Conservation (phyloP, 2,797 vertebrate species). For the Eupleurogrammus muticus region DNA sequence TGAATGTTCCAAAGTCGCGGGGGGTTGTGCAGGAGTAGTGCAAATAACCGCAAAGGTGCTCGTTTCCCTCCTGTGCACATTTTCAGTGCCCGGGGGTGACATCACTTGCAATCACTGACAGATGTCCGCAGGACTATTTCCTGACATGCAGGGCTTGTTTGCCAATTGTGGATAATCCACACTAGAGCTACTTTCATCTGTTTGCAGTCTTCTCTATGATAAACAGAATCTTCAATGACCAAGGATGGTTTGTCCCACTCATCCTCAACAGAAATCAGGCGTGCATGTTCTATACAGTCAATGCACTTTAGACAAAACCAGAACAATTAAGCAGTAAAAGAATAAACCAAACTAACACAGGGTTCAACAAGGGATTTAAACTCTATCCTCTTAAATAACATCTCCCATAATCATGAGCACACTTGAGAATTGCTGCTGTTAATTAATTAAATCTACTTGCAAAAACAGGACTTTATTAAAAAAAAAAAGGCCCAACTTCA, state of each 20-base stretch:
- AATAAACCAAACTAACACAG: constrained; percentile 1
- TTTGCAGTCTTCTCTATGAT: constrained; percentile 21
- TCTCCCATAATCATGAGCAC: not conserved
- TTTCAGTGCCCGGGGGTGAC: constrained; percentile 65
- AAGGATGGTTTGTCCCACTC: constrained; percentile 11
- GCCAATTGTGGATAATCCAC: constrained; percentile 39
- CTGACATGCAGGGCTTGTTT: constrained; percentile 40
- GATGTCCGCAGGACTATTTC: constrained; percentile 54
- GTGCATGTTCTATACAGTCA: constrained; percentile 15
- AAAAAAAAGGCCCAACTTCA: not conserved
- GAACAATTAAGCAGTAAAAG: constrained; percentile 5
- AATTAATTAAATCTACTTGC: not conserved
- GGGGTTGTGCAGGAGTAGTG: constrained; percentile 19
- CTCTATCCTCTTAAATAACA: not conserved
- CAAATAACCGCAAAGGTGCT: constrained; percentile 46
- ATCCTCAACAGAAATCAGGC: not conserved
- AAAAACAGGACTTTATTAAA: not conserved
- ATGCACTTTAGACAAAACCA: constrained; percentile 2
- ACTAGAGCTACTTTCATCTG: constrained; percentile 15
- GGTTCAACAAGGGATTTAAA: not conserved
- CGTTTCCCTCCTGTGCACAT: constrained; percentile 42
- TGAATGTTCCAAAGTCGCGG: constrained; percentile 58
- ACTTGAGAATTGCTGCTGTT: constrained; percentile 6
- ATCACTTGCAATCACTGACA: constrained; percentile 70
- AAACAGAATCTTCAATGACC: not conserved